These are phyloP conservation scores for Nephila pilipes DNA, from an alignment of 1,140 invertebrate species.

Conservation along the genomic window DNA sequence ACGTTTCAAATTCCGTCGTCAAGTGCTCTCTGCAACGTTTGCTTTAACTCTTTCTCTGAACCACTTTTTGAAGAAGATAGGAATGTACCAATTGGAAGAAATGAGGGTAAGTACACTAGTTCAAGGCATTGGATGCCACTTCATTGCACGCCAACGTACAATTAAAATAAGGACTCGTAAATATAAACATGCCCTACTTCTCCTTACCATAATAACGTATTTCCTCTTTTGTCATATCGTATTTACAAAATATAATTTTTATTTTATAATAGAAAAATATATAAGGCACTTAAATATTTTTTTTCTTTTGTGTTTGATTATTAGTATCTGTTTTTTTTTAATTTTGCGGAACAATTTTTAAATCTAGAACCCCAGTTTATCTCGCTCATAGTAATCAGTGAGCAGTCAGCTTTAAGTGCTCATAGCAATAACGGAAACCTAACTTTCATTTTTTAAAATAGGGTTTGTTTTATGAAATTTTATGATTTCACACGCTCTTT, in stretches of 20 bases:
- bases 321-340: not conserved
- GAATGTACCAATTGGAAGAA: slow-evolving; percentile 51
- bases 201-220: not conserved
- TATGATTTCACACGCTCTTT: no score
- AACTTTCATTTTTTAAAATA: no score
- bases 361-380: no score
- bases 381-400: no score
- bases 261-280: not conserved
- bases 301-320: not conserved
- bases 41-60: slow-evolving; percentile 50
- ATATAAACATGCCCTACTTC: slow-evolving; percentile 12
- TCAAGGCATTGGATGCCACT: not conserved
- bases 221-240: not conserved
- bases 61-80: slow-evolving; percentile 32
- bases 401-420: no score
- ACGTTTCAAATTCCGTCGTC: slow-evolving; percentile 38
- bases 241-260: not conserved
- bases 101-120: slow-evolving; percentile 62
- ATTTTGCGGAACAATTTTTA: no score
- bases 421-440: no score
- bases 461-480: no score
- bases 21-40: slow-evolving; percentile 44
- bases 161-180: slow-evolving; percentile 15
- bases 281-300: not conserved
- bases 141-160: slow-evolving; percentile 30